phyloP scores from a whole-genome alignment of 23 tunicate species.

The Diplosoma virens region DNA sequence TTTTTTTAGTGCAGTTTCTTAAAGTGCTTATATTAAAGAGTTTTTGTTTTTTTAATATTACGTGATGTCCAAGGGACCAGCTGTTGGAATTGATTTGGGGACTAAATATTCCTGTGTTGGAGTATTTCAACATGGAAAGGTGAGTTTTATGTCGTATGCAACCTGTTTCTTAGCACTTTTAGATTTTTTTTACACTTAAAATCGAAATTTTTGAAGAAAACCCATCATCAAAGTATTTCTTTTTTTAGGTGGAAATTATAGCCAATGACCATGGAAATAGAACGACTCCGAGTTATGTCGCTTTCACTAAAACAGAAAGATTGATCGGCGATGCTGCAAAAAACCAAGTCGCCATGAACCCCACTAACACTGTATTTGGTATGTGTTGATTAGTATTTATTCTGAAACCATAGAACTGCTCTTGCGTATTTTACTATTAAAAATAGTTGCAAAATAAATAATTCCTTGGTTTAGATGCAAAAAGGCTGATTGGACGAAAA shows the following conservation, averaged over 20 bases:
- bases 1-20: no score
- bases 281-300: constrained; percentile 87
- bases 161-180: no score
- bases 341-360: constrained; percentile 96
- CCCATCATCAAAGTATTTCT: no score
- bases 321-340: constrained; percentile 99
- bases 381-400: no score
- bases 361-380: constrained; percentile 95
- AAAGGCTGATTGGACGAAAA: constrained; percentile 86
- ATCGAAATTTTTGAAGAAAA: no score
- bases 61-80: constrained; percentile 39
- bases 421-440: no score
- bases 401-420: no score
- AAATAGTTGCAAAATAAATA: no score
- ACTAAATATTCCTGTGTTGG: constrained; percentile 82
- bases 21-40: no score
- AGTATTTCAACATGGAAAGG: constrained; percentile 82
- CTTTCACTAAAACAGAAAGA: constrained; percentile 82
- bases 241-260: constrained; percentile 62
- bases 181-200: no score
- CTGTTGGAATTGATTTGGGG: constrained; percentile 67
- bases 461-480: constrained; percentile 51
- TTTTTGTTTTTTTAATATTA: no score
- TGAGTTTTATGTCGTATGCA: background rate
- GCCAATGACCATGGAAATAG: constrained; percentile 79